Conservation (phyloP, 2,113 vertebrate genomes). For the Pygoscelis antarcticus region DNA sequence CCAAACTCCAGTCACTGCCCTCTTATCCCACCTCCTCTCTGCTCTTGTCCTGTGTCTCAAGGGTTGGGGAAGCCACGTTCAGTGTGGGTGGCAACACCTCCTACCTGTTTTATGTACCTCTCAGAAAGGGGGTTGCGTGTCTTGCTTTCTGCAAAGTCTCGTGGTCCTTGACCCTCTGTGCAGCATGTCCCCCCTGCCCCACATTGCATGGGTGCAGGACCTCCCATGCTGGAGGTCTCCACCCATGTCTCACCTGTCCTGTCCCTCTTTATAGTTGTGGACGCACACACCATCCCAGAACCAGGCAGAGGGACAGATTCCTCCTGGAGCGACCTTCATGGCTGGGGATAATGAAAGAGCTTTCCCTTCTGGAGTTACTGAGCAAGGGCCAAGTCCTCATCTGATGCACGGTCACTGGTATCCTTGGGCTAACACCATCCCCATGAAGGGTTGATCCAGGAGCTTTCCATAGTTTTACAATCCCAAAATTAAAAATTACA, state of each 20-base stretch:
- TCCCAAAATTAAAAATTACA: neutral
- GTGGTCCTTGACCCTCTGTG: neutral
- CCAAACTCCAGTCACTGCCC: neutral
- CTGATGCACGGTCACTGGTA: accelerated
- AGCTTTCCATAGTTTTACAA: neutral
- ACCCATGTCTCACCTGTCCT: neutral
- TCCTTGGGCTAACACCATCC: neutral
- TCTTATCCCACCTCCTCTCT: neutral
- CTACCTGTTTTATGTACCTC: neutral
- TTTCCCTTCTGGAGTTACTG: neutral
- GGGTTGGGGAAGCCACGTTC: neutral
- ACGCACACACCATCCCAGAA: neutral
- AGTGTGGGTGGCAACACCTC: neutral
- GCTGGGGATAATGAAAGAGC: neutral
- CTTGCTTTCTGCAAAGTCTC: neutral
- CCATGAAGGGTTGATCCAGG: neutral
- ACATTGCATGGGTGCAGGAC: neutral
- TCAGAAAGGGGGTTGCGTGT: neutral
- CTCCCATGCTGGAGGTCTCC: neutral
- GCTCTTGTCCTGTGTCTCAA: neutral
- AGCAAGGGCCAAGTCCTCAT: neutral
- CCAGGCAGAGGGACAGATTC: neutral
- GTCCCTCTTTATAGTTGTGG: neutral
- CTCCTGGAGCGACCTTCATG: neutral
- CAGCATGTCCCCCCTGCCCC: neutral